Evolutionary conservation across 2,797 vertebrate genomes (phyloP).

Genomic region (Micrastur ruficollis): DNA sequence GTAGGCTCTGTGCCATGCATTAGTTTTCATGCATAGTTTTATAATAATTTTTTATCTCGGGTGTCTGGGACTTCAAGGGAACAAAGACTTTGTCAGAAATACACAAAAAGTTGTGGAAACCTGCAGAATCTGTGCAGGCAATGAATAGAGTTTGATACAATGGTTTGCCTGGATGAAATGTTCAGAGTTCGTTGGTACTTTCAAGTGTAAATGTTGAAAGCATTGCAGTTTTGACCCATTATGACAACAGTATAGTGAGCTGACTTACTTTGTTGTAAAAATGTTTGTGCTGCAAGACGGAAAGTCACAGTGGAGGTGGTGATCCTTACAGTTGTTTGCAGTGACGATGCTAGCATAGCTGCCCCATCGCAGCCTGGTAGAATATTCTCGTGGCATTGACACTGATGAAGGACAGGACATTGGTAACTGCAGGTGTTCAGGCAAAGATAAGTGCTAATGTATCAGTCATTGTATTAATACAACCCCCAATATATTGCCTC

Average conservation of each 20-base stretch:
- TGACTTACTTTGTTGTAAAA: neutral
- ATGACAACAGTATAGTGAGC: neutral
- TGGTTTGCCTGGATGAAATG: neutral
- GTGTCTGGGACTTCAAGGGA: neutral
- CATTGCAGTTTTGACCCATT: neutral
- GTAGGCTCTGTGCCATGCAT: neutral
- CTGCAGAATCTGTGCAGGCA: neutral
- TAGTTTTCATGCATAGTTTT: neutral
- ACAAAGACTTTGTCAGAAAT: neutral
- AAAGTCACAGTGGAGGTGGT: rapidly evolving
- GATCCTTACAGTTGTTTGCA: neutral
- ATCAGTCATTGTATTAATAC: neutral
- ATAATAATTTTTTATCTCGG: neutral
- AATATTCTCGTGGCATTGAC: neutral
- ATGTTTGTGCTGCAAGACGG: neutral
- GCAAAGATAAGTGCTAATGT: neutral
- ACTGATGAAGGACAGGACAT: neutral
- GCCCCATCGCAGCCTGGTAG: neutral
- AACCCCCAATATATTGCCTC: rapidly evolving
- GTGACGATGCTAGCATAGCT: rapidly evolving
- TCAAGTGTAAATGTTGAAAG: neutral
- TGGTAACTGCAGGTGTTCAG: neutral
- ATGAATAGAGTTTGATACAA: neutral
- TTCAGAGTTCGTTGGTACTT: neutral
- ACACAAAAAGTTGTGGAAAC: neutral